Conservation (phyloP, 2,797 vertebrate genomes). For the Hydrophis major region DNA sequence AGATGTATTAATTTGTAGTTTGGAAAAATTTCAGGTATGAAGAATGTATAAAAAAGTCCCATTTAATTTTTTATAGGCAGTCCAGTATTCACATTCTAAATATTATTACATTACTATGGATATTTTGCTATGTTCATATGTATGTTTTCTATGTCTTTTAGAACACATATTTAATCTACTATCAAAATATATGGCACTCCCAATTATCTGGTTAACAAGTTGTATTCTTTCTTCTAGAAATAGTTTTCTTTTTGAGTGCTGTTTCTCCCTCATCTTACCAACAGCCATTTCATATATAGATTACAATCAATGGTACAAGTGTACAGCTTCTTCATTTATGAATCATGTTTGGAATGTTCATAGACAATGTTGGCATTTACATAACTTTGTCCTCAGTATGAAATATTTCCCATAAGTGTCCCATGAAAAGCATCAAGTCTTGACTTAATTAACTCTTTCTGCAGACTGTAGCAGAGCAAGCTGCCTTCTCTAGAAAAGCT, state of each 20-base stretch:
- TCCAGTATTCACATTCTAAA: not conserved
- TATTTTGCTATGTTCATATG: not conserved
- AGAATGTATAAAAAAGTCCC: not conserved
- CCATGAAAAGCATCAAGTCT: not conserved
- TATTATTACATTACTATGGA: not conserved
- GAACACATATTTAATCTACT: not conserved
- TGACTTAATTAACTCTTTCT: not conserved
- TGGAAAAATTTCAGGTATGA: not conserved
- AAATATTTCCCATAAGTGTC: not conserved
- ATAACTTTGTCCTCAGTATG: not conserved
- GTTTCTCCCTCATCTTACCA: not conserved
- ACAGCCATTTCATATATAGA: not conserved
- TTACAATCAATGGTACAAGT: not conserved
- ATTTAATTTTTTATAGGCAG: not conserved
- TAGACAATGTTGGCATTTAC: constrained; percentile 9
- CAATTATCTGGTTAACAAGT: not conserved
- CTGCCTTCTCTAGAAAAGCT: not conserved
- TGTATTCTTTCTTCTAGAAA: not conserved
- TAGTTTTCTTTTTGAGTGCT: not conserved
- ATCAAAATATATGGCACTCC: not conserved
- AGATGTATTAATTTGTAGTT: not conserved
- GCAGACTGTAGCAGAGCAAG: not conserved
- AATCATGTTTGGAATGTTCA: constrained; percentile 18
- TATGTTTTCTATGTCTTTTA: not conserved
- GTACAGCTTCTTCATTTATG: not conserved